Conservation (phyloP, 2,113 vertebrate species). For the Lichenostomus cassidix region DNA sequence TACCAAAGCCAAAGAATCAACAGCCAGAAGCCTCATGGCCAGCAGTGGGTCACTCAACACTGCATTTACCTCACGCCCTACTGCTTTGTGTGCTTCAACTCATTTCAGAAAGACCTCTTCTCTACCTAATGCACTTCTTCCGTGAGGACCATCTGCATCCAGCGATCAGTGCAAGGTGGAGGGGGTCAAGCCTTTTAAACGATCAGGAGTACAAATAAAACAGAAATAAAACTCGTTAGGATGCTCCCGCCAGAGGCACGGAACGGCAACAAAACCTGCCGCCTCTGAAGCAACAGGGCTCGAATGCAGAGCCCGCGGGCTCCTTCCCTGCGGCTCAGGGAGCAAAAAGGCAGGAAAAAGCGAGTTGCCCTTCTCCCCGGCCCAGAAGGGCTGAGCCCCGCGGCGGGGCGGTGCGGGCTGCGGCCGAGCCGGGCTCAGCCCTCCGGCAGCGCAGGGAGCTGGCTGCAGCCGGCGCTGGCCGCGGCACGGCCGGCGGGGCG, state of each 20-base stretch:
- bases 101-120: not conserved
- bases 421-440: not conserved
- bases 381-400: not conserved
- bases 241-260: not conserved
- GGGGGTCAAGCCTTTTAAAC: not conserved
- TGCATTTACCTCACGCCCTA: not conserved
- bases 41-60: not conserved
- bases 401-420: not conserved
- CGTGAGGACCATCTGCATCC: not conserved
- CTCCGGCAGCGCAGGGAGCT: too few relatives aligned
- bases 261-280: not conserved
- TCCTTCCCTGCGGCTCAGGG: too few relatives aligned
- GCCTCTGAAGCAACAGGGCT: constrained; percentile 9
- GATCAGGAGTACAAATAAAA: not conserved
- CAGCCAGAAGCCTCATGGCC: not conserved
- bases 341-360: fast-evolving
- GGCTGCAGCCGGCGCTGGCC: not conserved
- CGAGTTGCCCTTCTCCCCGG: fast-evolving
- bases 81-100: not conserved
- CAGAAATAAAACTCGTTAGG: not conserved
- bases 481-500: too few relatives aligned
- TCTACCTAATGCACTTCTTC: not conserved
- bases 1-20: not conserved
- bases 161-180: fast-evolving
- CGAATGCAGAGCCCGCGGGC: fast-evolving